Base-by-base conservation (phyloP, 1,140 invertebrate species). In the Drosophila bipectinata region DNA sequence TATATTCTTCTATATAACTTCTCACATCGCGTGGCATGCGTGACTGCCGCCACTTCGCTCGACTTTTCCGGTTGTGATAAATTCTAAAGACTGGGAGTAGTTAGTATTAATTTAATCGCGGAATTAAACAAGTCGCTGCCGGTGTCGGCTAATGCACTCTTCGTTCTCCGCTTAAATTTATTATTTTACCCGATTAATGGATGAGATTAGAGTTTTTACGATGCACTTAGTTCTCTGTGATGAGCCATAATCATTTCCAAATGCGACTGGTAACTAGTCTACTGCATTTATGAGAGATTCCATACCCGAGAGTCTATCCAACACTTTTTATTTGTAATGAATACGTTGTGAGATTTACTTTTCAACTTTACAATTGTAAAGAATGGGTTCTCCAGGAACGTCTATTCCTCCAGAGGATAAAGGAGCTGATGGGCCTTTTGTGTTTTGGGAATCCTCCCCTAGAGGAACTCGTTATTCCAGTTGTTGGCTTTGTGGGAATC, bases 51-150 rank as follows among this genome's bases (percentile, higher is more conserved):
- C 73, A 83, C 76, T 84, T 71, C 24, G 21, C n/a, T 41, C 28
- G 51, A 39, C 30, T 66, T 52, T 32, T 55, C 51, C 55, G 41
- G 26, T 72, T 73, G 59, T 55, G 37, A 54, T 61, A 71, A 82
- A 87, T 81, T 82, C 71, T 21, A 56, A 62, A 64, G 64, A 75
- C 77, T 82, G 68, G 60, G 77, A 53, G 78, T 68, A 85, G 48
- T 85, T 85, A 78, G 77, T 78, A 87, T 85, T 78, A 87, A 82
- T 87, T 87, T 85, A 62, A 85, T 85, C 58, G 56, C 37, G 55
- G 39, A 78, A 87, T 85, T 87, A 85, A 87, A 82, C 74, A 78
- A 85, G 54, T 69, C 18, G 41, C 63, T 34, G n/a, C 4, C 26
- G 63, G 66, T 57, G 66, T 60, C 74, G 82, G 82, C 63, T 81